Conservation (phyloP, 1,140 invertebrate genomes). For the Radopholus similis region DNA sequence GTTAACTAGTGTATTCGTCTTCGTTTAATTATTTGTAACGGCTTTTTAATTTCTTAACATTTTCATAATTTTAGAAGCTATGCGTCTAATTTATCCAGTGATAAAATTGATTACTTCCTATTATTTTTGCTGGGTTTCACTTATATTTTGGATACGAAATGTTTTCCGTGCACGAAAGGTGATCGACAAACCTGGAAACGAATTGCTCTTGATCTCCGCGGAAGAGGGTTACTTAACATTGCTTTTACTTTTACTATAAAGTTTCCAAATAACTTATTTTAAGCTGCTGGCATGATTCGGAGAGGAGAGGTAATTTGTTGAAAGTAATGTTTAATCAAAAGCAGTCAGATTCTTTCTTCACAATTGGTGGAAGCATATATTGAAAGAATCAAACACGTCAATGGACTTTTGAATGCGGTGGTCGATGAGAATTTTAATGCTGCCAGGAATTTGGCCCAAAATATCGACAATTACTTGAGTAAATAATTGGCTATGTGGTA, state of each 20-base stretch:
- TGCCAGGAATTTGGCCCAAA: slow-evolving; percentile 19
- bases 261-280: too few species aligned
- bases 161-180: slow-evolving; percentile 16
- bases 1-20: too few species aligned
- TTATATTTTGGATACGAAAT: slow-evolving; percentile 23
- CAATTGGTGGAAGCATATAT: slow-evolving; percentile 46
- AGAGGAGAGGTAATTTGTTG: slow-evolving; percentile 28
- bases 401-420: slow-evolving; percentile 32
- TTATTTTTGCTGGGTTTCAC: slow-evolving; percentile 23
- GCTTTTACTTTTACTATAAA: too few species aligned
- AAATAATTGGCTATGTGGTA: too few species aligned
- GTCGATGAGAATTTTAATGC: slow-evolving; percentile 34
- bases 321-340: neutral
- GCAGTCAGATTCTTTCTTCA: slow-evolving; percentile 18
- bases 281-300: slow-evolving; percentile 39
- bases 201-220: slow-evolving; percentile 32
- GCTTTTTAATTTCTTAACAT: too few species aligned
- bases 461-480: slow-evolving; percentile 38
- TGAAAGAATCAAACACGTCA: slow-evolving; percentile 31
- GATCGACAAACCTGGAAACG: slow-evolving; percentile 29
- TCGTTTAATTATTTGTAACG: too few species aligned
- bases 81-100: too few species aligned
- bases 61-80: too few species aligned
- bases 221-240: too few species aligned
- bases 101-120: neutral